A percentile compares a stretch with the other conserved stretches of the same genome.
These are phyloP conservation scores for Trichonephila clavata DNA, from an alignment of 1,140 invertebrate genomes.

Conservation along the genomic window DNA sequence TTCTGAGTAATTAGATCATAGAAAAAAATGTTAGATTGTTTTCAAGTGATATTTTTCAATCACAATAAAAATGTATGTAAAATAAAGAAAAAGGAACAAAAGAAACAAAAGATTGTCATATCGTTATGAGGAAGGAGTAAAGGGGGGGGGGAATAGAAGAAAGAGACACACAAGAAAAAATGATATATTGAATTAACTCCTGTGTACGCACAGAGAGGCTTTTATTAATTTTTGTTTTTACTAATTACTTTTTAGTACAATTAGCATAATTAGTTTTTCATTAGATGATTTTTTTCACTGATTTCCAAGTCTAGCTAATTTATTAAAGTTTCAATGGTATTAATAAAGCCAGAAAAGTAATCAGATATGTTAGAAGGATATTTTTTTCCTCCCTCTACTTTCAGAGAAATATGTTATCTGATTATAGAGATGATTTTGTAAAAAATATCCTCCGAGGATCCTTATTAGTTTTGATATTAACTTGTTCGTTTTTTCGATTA, in stretches of 20 bases:
- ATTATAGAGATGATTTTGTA: background rate
- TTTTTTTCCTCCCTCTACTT: background rate
- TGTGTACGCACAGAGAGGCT: background rate
- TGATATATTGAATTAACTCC: conserved; percentile 43
- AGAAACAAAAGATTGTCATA: conserved; percentile 21
- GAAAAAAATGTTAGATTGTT: conserved; percentile 3
- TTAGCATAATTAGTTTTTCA: conserved; percentile 71
- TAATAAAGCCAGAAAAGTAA: conserved; percentile 61
- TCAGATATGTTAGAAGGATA: background rate
- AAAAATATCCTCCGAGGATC: background rate
- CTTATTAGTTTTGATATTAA: background rate
- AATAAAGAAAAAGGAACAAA: background rate
- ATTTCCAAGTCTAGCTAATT: background rate
- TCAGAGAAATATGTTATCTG: conserved; percentile 9
- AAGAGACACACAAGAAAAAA: background rate
- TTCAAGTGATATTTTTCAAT: conserved; percentile 8
- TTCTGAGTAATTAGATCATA: background rate
- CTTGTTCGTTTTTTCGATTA: background rate
- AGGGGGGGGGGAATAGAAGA: background rate
- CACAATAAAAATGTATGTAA: background rate
- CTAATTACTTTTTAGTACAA: conserved; percentile 57
- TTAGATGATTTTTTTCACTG: conserved; percentile 20
- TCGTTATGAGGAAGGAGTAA: background rate
- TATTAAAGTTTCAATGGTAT: conserved; percentile 49
- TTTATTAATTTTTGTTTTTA: conserved; percentile 54